These are phyloP conservation scores for Ctenoplectra terminalis DNA, from an alignment of 1,140 invertebrate species.

Conservation along the genomic window DNA sequence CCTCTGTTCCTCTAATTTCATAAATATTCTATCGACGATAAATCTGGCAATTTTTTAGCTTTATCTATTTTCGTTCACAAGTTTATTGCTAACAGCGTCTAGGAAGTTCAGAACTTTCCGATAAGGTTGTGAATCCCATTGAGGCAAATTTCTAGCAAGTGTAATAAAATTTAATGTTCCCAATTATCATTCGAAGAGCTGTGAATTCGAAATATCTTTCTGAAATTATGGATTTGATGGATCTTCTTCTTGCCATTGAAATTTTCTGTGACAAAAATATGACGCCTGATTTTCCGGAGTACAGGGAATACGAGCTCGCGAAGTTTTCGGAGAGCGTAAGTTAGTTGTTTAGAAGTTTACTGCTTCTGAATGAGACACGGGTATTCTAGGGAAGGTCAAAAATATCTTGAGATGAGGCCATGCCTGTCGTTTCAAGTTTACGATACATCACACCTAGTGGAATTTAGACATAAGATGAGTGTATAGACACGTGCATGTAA, in stretches of 20 bases:
- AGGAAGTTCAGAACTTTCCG: too few species aligned
- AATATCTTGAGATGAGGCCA: background rate
- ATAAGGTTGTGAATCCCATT: too few species aligned
- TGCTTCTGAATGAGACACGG: background rate
- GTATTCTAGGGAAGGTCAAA: background rate
- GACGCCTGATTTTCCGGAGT: background rate
- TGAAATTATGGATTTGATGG: background rate
- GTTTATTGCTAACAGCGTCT: too few species aligned
- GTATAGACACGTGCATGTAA: background rate
- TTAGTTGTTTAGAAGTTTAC: background rate
- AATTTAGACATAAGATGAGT: background rate
- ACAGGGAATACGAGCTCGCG: background rate
- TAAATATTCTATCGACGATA: too few species aligned
- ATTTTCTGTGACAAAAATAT: background rate
- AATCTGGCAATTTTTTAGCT: too few species aligned
- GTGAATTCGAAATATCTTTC: background rate
- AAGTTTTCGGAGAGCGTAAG: background rate
- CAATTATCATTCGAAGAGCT: background rate
- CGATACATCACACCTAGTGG: background rate
- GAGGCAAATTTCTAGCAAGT: background rate
- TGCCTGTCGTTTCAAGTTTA: conserved; percentile 8
- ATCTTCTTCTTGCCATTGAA: background rate
- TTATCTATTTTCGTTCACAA: too few species aligned
- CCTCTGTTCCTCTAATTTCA: too few species aligned
- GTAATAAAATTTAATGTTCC: background rate